Percentiles rank a stretch among this genome's conserved stretches.
These are phyloP conservation scores for Pogonus chalceus DNA, from an alignment of 1,140 invertebrate genomes.

Conservation along the genomic window DNA sequence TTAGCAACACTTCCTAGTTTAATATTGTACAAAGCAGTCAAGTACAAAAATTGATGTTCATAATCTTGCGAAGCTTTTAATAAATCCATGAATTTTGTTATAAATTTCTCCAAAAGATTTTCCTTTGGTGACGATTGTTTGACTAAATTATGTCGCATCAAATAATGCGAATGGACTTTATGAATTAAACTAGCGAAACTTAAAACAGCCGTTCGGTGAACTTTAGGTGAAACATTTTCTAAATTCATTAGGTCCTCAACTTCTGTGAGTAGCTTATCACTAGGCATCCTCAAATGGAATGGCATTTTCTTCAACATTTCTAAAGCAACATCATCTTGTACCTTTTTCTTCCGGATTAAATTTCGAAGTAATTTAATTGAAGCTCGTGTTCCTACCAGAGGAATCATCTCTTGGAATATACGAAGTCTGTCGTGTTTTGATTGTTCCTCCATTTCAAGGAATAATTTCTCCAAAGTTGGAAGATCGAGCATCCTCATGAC, in stretches of 20 bases:
- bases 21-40: constrained; percentile 24
- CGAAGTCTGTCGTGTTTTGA: constrained; percentile 18
- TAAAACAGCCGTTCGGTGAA: constrained; percentile 31
- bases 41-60: constrained; percentile 17
- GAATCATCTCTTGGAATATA: constrained; percentile 34
- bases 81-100: constrained; percentile 1
- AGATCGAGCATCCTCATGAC: constrained; percentile 30
- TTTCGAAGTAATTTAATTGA: constrained; percentile 32
- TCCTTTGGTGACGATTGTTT: too few species aligned
- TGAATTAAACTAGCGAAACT: constrained; percentile 33
- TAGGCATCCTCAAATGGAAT: constrained; percentile 29
- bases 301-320: constrained; percentile 32
- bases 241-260: constrained; percentile 29
- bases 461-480: constrained; percentile 27
- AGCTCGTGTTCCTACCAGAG: constrained; percentile 35
- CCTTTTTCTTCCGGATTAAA: constrained; percentile 27
- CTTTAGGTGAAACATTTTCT: constrained; percentile 14
- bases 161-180: constrained; percentile 19
- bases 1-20: constrained; percentile 18
- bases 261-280: constrained; percentile 28
- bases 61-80: constrained; percentile 19
- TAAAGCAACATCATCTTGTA: constrained; percentile 23
- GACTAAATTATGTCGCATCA: background rate
- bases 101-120: background rate
- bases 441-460: constrained; percentile 20